Base-by-base conservation (phyloP, 2,113 vertebrate species). In the Gymnobelideus leadbeateri region DNA sequence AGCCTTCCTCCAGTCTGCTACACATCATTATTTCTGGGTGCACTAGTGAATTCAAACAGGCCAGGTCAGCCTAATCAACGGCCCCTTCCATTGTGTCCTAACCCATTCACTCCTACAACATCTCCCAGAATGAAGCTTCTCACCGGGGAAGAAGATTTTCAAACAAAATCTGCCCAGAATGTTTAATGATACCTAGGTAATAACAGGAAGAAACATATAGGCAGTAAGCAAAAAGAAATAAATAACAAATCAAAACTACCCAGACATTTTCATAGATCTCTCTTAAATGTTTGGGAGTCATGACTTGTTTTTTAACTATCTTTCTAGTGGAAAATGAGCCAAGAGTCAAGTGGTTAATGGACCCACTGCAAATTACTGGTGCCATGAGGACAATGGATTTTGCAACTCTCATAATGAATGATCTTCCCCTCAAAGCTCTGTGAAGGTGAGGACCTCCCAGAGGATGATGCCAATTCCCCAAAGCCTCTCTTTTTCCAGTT, bases 31-130 rank as follows among this genome's bases (percentile, higher is more conserved):
- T 61, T 90, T 96, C 91, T 53, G 89, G 8, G 46, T 47, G 31
- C 94, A 52, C 77, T 91, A 14, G 47, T 95, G 43, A 97, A 54
- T 2, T 77, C 92, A 96, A 96, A 96, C 37, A 97, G 95, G 92
- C 77, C 1, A 94, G 89, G 92, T 92, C 92, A 93, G 51, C 94
- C 46, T 51, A 84, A 96, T 96, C 95, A 92, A 89, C 24, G 51
- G 92, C 93, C 94, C 95, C 92, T 51, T 16, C 89, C 49, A 89
- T 57, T 46, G 57, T 47, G 94, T 46, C 53, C 24, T 92, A 96
- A 51, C 10, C 0, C 54, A 92, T 93, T 95, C 90, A 89, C 0
- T 0, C 89, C 1, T 28, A 92, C 12, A 50, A 19, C 89, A 90
- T 84, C 68, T 84, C 68, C 68, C 68, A 84, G 68, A 84, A 43